These are phyloP conservation scores for Sturmia bella DNA, from an alignment of 2,888 invertebrate genomes.

Conservation along the genomic window DNA sequence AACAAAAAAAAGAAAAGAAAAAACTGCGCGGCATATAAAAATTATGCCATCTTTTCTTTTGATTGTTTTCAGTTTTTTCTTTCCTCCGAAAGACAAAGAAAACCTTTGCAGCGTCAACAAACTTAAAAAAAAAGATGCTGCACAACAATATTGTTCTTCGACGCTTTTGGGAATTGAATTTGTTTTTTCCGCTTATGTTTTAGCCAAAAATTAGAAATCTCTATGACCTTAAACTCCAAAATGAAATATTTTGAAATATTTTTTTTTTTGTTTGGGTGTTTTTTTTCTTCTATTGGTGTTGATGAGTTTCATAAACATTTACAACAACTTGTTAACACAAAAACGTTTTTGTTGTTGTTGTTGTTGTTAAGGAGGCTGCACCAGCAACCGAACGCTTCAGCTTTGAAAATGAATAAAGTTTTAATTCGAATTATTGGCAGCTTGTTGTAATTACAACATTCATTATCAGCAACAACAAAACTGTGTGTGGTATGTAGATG, in stretches of 20 bases:
- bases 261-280: neutral
- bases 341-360: too few relatives aligned
- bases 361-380: conserved; percentile 2
- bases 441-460: conserved; percentile 33
- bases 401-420: neutral
- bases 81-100: conserved; percentile 7
- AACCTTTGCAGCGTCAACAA: neutral
- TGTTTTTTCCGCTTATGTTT: neutral
- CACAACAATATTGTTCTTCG: conserved; percentile 33
- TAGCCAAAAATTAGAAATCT: conserved; percentile 2
- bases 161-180: neutral
- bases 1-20: neutral
- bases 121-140: neutral
- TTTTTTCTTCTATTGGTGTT: neutral
- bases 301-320: conserved; percentile 13
- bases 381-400: neutral
- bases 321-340: conserved; percentile 28
- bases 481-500: conserved; percentile 26
- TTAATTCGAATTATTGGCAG: conserved; percentile 31
- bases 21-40: conserved; percentile 32
- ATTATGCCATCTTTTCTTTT: conserved; percentile 40
- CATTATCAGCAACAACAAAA: conserved; percentile 20
- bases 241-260: neutral
- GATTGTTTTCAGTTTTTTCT: neutral
- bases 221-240: neutral